phyloP scores from a whole-genome alignment of 2,797 vertebrate genomes.

The Eulemur mongoz region DNA sequence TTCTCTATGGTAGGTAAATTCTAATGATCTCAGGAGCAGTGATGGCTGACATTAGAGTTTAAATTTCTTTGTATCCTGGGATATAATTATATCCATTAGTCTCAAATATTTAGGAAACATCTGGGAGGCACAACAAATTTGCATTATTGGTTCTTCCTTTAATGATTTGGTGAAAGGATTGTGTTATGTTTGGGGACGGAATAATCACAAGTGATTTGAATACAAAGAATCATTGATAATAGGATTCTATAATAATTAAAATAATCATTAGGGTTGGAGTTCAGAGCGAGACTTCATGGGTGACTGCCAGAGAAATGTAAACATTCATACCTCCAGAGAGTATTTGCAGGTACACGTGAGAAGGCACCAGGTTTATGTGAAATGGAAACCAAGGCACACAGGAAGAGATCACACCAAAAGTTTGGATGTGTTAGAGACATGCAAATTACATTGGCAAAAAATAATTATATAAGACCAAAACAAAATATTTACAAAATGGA shows the following conservation, averaged over 20 bases:
- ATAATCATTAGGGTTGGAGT: background rate
- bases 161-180: background rate
- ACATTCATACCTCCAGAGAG: background rate
- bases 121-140: background rate
- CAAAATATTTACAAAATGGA: background rate
- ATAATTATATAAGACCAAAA: background rate
- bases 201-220: background rate
- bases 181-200: background rate
- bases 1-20: background rate
- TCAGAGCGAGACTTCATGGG: background rate
- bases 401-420: background rate
- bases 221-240: background rate
- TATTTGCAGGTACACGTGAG: background rate
- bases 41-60: background rate
- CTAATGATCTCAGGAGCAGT: background rate
- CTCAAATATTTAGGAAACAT: background rate
- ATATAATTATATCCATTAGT: background rate
- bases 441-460: background rate
- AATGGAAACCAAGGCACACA: background rate
- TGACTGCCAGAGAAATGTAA: background rate
- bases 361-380: background rate
- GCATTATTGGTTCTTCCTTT: background rate
- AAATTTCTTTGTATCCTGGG: background rate
- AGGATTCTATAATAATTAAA: background rate
- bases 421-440: background rate